Percentiles rank a stretch among this genome's conserved stretches.
Conservation (phyloP, 2,888 invertebrate genomes). For the Lochmaea capreae region DNA sequence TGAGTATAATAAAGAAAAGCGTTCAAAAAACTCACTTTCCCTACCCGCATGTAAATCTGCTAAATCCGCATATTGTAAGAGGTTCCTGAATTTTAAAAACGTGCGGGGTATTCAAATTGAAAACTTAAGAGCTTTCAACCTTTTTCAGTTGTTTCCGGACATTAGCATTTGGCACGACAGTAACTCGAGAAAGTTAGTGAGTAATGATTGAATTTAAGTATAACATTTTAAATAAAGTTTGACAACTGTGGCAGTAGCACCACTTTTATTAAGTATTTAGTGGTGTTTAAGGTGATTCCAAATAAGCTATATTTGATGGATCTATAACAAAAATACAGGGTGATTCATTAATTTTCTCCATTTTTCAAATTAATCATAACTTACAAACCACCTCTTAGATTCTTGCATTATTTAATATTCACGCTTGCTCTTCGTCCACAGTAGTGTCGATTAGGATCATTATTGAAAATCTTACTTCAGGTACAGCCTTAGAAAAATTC, state of each 20-base stretch:
- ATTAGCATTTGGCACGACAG: constrained; percentile 13
- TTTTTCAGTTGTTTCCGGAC: constrained; percentile 13
- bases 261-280: too few relatives aligned
- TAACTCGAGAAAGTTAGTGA: constrained; percentile 3
- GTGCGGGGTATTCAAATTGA: constrained; percentile 15
- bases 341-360: too few relatives aligned
- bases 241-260: not conserved
- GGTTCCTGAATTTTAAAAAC: constrained; percentile 18
- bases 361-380: too few relatives aligned
- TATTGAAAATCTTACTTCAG: too few relatives aligned
- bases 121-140: constrained; percentile 12
- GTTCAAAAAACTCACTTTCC: constrained; percentile 10
- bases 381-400: too few relatives aligned
- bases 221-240: not conserved
- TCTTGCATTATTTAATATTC: too few relatives aligned
- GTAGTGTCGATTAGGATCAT: too few relatives aligned
- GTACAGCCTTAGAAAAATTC: too few relatives aligned
- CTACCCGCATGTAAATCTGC: constrained; percentile 17
- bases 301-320: too few relatives aligned
- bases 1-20: constrained; percentile 10
- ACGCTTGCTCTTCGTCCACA: too few relatives aligned
- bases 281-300: too few relatives aligned
- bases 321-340: too few relatives aligned
- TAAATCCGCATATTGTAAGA: constrained; percentile 19
- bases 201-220: not conserved